Percentiles rank a stretch among this genome's conserved stretches.
These are phyloP conservation scores for Dicyrtomina minuta DNA, from an alignment of 2,888 invertebrate species.

Conservation along the genomic window DNA sequence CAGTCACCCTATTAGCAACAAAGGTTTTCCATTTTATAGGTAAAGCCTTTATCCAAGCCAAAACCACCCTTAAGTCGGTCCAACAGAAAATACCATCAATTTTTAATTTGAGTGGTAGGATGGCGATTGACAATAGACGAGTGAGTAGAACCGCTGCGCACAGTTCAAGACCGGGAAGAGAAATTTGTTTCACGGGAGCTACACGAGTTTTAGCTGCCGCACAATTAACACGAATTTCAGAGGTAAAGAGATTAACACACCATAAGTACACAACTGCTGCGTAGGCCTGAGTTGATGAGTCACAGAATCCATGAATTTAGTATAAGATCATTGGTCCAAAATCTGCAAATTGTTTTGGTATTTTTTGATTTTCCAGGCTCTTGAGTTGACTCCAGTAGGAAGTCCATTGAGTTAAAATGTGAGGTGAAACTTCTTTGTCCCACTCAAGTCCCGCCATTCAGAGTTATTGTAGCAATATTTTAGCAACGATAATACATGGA, in stretches of 20 bases:
- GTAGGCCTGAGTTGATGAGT: constrained; percentile 23
- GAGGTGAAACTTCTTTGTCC: background rate
- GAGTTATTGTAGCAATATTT: constrained; percentile 9
- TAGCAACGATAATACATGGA: background rate
- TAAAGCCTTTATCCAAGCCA: constrained; percentile 49
- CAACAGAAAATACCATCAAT: background rate
- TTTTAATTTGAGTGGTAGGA: background rate
- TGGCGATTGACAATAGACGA: background rate
- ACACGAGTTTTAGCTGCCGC: constrained; percentile 17
- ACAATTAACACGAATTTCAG: constrained; percentile 50
- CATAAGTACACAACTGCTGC: constrained; percentile 29
- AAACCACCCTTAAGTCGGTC: background rate
- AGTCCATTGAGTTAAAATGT: background rate
- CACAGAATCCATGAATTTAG: constrained; percentile 31
- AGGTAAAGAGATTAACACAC: background rate
- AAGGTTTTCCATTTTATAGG: constrained; percentile 54
- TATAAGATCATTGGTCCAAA: background rate
- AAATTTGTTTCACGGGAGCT: background rate
- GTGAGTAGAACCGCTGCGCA: constrained; percentile 9
- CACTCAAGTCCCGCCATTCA: background rate
- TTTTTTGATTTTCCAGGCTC: background rate
- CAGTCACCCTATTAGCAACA: constrained; percentile 53
- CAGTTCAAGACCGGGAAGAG: constrained; percentile 22
- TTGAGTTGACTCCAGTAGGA: background rate
- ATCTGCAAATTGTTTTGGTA: background rate